Evolutionary conservation across 1,140 invertebrate species (phyloP).

Genomic region (Philotrypesis tridentata): DNA sequence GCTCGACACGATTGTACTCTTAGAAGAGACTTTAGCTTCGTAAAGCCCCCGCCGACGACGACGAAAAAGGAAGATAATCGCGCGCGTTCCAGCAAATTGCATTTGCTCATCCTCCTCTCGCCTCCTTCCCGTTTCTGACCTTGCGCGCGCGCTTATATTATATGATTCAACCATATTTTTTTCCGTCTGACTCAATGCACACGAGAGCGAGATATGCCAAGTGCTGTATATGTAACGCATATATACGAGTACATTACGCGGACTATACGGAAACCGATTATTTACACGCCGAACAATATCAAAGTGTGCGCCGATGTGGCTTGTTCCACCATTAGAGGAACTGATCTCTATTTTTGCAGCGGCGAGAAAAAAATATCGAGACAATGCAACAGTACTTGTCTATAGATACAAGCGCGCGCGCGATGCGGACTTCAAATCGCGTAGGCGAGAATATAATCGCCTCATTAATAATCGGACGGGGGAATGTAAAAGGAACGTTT

Average conservation of each 20-base stretch:
- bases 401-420: no score
- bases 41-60: not conserved
- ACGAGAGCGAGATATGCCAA: no score
- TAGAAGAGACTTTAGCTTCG: not conserved
- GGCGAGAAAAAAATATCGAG: not conserved
- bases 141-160: no score
- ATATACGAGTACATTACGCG: no score
- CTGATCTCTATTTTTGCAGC: not conserved
- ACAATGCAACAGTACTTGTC: not conserved
- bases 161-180: not conserved
- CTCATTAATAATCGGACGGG: not conserved
- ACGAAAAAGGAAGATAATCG: not conserved
- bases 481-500: not conserved
- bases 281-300: not conserved
- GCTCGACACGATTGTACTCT: not conserved
- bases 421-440: not conserved
- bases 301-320: not conserved
- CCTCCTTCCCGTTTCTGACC: not conserved
- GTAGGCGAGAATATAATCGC: not conserved
- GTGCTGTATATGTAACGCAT: no score
- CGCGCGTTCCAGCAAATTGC: not conserved
- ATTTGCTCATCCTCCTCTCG: not conserved
- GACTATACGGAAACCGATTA: not conserved
- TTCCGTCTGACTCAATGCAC: not conserved
- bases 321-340: not conserved